Conservation (phyloP, 1,140 invertebrate species). For the Tetramorium alpestre region DNA sequence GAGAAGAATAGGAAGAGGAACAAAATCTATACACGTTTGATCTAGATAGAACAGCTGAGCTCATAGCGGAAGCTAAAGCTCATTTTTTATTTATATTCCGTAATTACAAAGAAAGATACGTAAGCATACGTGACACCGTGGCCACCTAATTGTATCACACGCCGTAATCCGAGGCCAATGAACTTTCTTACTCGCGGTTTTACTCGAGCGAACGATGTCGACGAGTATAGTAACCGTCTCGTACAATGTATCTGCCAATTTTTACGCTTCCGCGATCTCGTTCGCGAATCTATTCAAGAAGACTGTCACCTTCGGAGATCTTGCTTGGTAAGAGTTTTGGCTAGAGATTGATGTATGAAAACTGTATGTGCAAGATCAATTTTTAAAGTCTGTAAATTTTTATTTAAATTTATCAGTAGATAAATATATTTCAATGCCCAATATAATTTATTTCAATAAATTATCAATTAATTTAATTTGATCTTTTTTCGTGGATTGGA, state of each 20-base stretch:
- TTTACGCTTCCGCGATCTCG: slow-evolving; percentile 2
- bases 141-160: slow-evolving; percentile 46
- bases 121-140: neutral
- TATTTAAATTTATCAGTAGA: neutral
- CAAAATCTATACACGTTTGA: neutral
- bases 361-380: neutral
- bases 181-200: slow-evolving; percentile 46
- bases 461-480: neutral
- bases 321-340: neutral
- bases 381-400: neutral
- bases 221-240: neutral
- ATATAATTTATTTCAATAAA: neutral
- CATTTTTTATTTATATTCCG: neutral
- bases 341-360: neutral
- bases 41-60: neutral
- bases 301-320: neutral
- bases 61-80: neutral
- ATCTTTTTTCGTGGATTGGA: neutral
- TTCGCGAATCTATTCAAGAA: neutral
- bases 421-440: neutral
- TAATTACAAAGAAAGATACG: neutral
- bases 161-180: slow-evolving; percentile 19
- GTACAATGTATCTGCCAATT: slow-evolving; percentile 21
- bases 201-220: slow-evolving; percentile 18
- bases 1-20: neutral